phyloP scores from a whole-genome alignment of 2,113 vertebrate species.

The Synodontis membranacea region DNA sequence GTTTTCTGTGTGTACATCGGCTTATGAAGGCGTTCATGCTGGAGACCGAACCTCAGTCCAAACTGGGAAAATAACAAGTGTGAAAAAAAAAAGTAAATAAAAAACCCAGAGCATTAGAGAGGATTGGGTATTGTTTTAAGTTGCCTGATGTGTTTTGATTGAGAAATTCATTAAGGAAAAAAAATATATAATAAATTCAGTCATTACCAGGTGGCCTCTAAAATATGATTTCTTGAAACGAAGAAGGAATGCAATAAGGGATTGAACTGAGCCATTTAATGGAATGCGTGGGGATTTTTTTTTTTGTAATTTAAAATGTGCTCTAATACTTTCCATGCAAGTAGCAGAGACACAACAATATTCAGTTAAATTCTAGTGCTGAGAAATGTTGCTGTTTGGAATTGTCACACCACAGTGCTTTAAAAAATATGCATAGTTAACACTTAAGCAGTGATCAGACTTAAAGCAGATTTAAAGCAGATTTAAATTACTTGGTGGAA shows the following conservation, averaged over 20 bases:
- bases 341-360: not conserved
- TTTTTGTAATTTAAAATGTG: not conserved
- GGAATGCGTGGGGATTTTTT: not conserved
- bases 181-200: not conserved
- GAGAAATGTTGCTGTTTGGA: not conserved
- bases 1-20: slow-evolving; percentile 33
- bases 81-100: not conserved
- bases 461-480: not conserved
- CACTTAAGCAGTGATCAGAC: not conserved
- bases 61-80: slow-evolving; percentile 24
- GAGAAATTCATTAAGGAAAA: not conserved
- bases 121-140: not conserved
- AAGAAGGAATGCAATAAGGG: not conserved
- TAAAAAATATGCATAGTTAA: not conserved
- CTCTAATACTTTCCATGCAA: not conserved
- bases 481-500: not conserved
- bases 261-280: not conserved
- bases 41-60: slow-evolving; percentile 2
- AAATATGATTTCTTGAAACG: not conserved
- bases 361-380: not conserved
- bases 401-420: not conserved
- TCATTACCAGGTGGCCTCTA: not conserved
- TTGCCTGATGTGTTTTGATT: not conserved
- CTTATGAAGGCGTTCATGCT: slow-evolving; percentile 42
- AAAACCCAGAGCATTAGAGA: not conserved